Conservation (phyloP, 2,113 vertebrate species). For the Arothron firmamentum region DNA sequence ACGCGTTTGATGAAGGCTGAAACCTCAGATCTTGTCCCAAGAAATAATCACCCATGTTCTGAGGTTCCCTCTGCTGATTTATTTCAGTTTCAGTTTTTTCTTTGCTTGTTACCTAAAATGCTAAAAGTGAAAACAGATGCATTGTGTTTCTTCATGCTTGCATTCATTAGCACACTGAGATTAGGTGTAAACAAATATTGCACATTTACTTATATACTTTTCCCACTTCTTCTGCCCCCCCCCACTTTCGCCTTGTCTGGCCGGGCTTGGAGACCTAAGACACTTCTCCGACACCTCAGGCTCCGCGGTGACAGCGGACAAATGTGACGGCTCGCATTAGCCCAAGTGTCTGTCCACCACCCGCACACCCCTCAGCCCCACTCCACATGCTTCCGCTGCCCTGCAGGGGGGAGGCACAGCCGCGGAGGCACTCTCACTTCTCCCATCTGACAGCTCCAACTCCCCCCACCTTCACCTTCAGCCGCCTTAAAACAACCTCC, state of each 20-base stretch:
- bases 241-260: conserved; percentile 9
- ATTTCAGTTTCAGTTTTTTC: neutral
- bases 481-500: too few relatives aligned
- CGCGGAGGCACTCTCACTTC: conserved; percentile 46
- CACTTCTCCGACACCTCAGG: conserved; percentile 65
- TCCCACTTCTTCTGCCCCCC: neutral
- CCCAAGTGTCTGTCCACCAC: conserved; percentile 59
- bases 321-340: conserved; percentile 71
- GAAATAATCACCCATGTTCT: neutral
- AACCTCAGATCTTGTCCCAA: conserved; percentile 7
- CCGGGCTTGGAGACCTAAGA: conserved; percentile 49
- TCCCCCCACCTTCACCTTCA: conserved; percentile 5
- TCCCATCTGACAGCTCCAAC: conserved; percentile 23
- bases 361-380: conserved; percentile 59
- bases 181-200: too few relatives aligned
- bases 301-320: conserved; percentile 52
- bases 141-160: too few relatives aligned
- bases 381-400: conserved; percentile 59
- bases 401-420: conserved; percentile 22
- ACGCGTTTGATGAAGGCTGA: neutral
- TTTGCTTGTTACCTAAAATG: neutral
- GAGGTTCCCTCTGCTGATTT: conserved; percentile 1
- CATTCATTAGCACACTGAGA: too few relatives aligned
- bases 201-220: neutral
- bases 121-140: too few relatives aligned